Evolutionary conservation across 2,113 vertebrate species (phyloP).

Genomic region (Apaloderma vittatum): DNA sequence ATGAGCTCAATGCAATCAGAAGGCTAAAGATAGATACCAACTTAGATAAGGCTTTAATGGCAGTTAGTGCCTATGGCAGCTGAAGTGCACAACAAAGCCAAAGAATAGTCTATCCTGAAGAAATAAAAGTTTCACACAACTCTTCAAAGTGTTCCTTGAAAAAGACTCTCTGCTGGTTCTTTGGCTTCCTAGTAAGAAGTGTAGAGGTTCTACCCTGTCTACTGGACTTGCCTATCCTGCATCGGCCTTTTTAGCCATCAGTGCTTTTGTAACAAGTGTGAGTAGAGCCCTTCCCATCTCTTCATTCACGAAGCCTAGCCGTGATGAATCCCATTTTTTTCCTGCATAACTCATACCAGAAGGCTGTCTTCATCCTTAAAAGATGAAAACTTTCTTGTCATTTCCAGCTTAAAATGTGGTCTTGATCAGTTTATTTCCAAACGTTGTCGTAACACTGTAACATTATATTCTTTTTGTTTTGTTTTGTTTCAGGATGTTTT

Average conservation of each 20-base stretch:
- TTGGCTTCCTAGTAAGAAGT: neutral
- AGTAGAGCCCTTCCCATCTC: no score
- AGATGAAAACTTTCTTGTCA: neutral
- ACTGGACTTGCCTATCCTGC: no score
- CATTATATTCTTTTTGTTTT: neutral
- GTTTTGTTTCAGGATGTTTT: neutral
- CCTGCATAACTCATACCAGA: neutral
- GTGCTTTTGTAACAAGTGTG: no score
- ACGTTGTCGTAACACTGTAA: neutral
- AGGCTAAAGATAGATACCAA: neutral
- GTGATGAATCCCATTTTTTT: neutral
- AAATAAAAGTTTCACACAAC: neutral
- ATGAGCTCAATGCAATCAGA: neutral
- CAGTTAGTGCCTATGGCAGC: neutral
- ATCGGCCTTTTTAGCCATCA: no score
- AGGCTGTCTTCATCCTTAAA: neutral
- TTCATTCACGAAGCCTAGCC: no score
- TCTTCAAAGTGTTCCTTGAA: neutral
- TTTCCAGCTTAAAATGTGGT: neutral
- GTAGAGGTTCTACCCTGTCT: neutral
- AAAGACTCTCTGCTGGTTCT: neutral
- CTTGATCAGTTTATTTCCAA: neutral
- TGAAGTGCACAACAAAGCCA: neutral
- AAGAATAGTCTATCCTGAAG: neutral
- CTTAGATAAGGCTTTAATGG: neutral